Evolutionary conservation across 2,797 vertebrate species (phyloP).

Genomic region (Limnodromus scolopaceus): DNA sequence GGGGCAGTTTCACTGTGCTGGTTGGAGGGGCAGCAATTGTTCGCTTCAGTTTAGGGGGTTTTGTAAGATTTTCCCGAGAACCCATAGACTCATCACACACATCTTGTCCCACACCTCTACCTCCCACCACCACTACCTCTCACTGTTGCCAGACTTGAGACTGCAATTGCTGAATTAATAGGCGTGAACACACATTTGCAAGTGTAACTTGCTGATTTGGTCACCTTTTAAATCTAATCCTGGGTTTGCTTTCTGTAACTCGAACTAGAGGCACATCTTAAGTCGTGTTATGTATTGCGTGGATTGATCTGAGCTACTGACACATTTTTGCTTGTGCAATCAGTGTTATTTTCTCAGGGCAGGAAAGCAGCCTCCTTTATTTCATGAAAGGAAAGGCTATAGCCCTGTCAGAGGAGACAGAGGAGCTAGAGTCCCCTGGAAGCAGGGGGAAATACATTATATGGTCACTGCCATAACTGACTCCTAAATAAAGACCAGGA

Average conservation of each 20-base stretch:
- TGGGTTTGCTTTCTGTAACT: not conserved
- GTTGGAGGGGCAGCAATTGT: rapidly evolving
- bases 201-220: not conserved
- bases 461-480: not conserved
- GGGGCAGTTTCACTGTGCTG: not conserved
- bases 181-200: rapidly evolving
- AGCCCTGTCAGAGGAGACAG: not conserved
- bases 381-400: not conserved
- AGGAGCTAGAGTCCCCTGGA: not conserved
- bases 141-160: not conserved
- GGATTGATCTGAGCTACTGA: not conserved
- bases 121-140: rapidly evolving
- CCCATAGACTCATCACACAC: not conserved
- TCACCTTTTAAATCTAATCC: not conserved
- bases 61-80: not conserved
- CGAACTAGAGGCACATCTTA: not conserved
- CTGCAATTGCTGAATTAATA: not conserved
- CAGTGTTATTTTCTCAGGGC: not conserved
- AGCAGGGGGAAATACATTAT: not conserved
- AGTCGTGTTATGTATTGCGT: too few species aligned
- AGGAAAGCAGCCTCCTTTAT: not conserved
- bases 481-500: not conserved
- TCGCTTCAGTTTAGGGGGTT: rapidly evolving
- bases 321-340: not conserved
- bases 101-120: rapidly evolving